Base-by-base conservation (phyloP, 64 coral and sea anemone genomes). In the Montipora cactus region DNA sequence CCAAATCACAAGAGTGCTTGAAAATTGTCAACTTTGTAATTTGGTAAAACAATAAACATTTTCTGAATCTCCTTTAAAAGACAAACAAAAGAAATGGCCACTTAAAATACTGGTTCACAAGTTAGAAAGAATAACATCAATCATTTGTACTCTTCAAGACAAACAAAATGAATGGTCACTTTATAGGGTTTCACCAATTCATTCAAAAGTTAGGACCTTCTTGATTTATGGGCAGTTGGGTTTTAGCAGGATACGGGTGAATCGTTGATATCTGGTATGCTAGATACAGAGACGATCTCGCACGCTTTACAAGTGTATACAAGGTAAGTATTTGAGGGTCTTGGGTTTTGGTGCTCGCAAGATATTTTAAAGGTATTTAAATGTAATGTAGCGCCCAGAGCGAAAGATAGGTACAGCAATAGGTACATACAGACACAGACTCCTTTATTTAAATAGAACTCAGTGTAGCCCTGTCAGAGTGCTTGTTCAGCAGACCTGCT, bases 391-490 rank as follows among this genome's bases (percentile, higher is more conserved):
- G 20, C 67, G 15, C 67, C 7, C 7, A 71, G 7, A 71, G 16
- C 67, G 67, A 71, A 71, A 13, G 67, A 71, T 71, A 71, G 4
- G 16, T 71, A 71, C 67, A 71, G 67, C 28, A 28, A 28, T 28
- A 28, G 28, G 28, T 28, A 1, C 28, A 28, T 1, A 71, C 67
- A 7, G 67, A 71, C 1, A 71, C 16, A 71, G 67, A 18, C 67
- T 71, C 67, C 4, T 71, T 71, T 71, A 71, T 71, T 71, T 71
- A 71, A 21, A 71, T 6, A 3, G 67, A 71, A 71, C 67, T 13
- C 67, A 71, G 67, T 71, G 67, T 71, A 71, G 67, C 67, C 67
- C 67, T 71, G 67, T 71, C 67, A 71, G 15, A 71, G 67, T 71
- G 67, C 67, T 71, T 71, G 67, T 71, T 71, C 67, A 71, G 16